A percentile compares a stretch with the other conserved stretches of the same genome.
Evolutionary conservation across 2,797 vertebrate genomes (phyloP).

Genomic region (Alcedo quadribrachys): DNA sequence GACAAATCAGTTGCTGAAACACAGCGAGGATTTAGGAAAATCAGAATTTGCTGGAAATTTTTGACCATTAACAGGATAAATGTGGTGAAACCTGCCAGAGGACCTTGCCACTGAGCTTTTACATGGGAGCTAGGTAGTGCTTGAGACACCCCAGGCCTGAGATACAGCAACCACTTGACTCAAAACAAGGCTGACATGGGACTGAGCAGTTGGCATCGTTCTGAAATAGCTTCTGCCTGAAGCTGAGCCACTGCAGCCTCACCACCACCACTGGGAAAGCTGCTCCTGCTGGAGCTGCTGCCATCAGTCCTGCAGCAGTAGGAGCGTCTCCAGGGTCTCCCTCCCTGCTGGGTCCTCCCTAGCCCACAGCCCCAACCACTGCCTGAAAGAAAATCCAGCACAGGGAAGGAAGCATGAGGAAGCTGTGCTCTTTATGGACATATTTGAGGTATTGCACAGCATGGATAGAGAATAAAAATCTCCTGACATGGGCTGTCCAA

Average conservation of each 20-base stretch:
- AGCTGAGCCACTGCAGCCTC: not conserved
- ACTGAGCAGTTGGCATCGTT: not conserved
- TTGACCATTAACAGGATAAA: constrained; percentile 5
- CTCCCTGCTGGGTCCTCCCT: not conserved
- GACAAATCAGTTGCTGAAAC: constrained; percentile 12
- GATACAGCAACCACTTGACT: not conserved
- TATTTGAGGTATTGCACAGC: not conserved
- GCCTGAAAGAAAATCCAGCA: not conserved
- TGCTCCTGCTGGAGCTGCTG: not conserved
- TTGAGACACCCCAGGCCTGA: not conserved
- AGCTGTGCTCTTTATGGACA: not conserved
- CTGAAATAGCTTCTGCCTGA: not conserved
- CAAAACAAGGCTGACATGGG: not conserved
- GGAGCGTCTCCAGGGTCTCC: not conserved
- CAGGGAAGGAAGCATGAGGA: not conserved
- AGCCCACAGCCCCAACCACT: not conserved
- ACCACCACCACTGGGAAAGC: not conserved
- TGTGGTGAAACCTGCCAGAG: not conserved
- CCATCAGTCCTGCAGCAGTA: not conserved
- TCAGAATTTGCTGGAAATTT: not conserved
- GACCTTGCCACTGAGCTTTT: not conserved
- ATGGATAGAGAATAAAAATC: not conserved
- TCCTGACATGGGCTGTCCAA: not conserved
- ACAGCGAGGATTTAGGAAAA: not conserved
- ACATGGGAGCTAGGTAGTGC: not conserved